Evolutionary conservation across 2,888 invertebrate genomes (phyloP).

Genomic region (Bimastos eiseni): DNA sequence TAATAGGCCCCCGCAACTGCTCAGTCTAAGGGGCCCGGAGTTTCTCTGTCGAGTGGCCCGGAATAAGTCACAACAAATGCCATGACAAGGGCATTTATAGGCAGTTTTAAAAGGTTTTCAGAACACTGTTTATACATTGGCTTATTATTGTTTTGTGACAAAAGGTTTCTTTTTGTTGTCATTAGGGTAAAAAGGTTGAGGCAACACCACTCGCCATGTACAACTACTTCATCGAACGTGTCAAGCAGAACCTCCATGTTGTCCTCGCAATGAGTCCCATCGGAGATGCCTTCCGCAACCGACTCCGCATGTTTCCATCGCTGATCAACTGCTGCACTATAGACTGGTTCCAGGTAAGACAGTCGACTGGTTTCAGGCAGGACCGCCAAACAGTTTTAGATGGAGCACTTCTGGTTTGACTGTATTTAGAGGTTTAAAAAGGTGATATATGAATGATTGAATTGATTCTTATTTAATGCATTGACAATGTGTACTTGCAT

Average conservation of each 20-base stretch:
- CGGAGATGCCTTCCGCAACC: constrained; percentile 62
- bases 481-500: background rate
- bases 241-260: constrained; percentile 60
- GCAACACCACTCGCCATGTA: constrained; percentile 62
- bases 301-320: constrained; percentile 63
- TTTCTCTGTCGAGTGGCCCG: too few relatives aligned
- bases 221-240: constrained; percentile 63
- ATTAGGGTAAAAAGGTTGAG: constrained; percentile 60
- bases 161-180: constrained; percentile 15
- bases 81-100: too few relatives aligned
- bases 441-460: background rate
- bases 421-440: background rate
- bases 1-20: too few relatives aligned
- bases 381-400: background rate
- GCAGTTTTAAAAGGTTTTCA: too few relatives aligned
- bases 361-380: background rate
- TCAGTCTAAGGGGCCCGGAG: too few relatives aligned
- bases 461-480: background rate
- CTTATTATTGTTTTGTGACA: background rate
- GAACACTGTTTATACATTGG: too few relatives aligned
- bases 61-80: too few relatives aligned
- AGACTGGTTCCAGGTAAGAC: constrained; percentile 64
- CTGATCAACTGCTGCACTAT: constrained; percentile 64
- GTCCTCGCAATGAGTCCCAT: constrained; percentile 63
- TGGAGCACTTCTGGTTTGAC: background rate